Evolutionary conservation across 1,140 invertebrate species (phyloP).

Genomic region (Ceratosolen solmsi): DNA sequence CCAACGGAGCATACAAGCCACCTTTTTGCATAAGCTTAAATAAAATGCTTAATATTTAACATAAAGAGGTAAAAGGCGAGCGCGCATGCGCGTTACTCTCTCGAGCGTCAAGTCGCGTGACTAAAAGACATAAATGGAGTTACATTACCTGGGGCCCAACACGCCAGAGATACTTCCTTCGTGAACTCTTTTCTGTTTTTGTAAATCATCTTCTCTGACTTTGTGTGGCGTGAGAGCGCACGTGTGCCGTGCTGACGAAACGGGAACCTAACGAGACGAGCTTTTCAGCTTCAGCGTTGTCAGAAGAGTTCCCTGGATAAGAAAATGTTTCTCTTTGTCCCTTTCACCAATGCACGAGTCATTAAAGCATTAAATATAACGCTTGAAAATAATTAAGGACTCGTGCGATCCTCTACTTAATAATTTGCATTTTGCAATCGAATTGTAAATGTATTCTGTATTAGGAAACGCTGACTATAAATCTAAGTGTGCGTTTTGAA

Average conservation of each 20-base stretch:
- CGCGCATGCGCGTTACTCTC: constrained; percentile 44
- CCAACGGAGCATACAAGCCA: background rate
- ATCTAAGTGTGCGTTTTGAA: background rate
- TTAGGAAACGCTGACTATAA: background rate
- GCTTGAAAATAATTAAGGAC: constrained; percentile 4
- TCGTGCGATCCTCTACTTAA: background rate
- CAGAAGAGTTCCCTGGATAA: background rate
- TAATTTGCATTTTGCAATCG: background rate
- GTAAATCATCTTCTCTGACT: background rate
- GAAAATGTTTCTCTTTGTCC: background rate
- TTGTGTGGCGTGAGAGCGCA: too few species aligned
- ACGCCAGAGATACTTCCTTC: background rate
- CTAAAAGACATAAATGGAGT: constrained; percentile 53
- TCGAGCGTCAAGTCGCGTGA: constrained; percentile 52
- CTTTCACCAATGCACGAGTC: background rate
- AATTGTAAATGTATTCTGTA: background rate
- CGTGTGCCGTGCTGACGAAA: background rate
- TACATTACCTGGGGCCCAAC: constrained; percentile 22
- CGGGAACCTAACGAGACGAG: background rate
- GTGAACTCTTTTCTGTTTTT: background rate
- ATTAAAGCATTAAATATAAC: constrained; percentile 13
- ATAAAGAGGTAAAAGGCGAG: constrained; percentile 51
- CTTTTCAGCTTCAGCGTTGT: background rate
- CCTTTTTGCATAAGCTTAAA: constrained; percentile 53
- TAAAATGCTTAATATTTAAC: constrained; percentile 62